Conservation (phyloP, 1,140 invertebrate genomes). For the Temnothorax longispinosus region DNA sequence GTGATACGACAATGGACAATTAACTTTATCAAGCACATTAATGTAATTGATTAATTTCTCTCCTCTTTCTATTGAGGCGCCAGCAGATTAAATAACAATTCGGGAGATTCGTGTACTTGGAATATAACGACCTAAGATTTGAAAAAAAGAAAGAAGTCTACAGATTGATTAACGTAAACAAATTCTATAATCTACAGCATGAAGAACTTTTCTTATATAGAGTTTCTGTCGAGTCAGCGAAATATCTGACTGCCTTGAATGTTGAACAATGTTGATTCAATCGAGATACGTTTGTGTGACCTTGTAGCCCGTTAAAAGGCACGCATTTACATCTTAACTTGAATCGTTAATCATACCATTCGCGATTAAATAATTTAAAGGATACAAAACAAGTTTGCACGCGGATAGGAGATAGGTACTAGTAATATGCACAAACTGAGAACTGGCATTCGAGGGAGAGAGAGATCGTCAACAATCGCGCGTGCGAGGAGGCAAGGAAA, state of each 20-base stretch:
- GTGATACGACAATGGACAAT: not conserved
- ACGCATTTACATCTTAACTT: conserved; percentile 22
- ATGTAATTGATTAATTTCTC: conserved; percentile 1
- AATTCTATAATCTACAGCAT: not conserved
- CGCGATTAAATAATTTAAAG: conserved; percentile 73
- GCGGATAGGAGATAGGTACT: conserved; percentile 75
- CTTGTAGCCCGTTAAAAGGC: conserved; percentile 15
- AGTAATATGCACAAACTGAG: conserved; percentile 73
- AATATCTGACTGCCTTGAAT: not conserved
- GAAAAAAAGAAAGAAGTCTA: not conserved
- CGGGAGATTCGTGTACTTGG: not conserved
- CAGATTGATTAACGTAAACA: not conserved
- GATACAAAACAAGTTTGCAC: conserved; percentile 61
- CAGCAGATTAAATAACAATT: conserved; percentile 16
- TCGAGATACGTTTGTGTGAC: not conserved
- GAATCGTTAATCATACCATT: conserved; percentile 48
- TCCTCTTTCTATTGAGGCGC: not conserved
- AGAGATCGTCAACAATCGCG: conserved; percentile 52
- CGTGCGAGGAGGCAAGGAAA: not conserved
- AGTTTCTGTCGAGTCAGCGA: not conserved
- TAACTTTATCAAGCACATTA: conserved; percentile 20
- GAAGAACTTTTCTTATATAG: not conserved
- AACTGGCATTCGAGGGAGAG: conserved; percentile 58
- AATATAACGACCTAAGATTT: not conserved
- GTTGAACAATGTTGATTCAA: not conserved